Base-by-base conservation (phyloP, 1,140 invertebrate species). In the Campoletis sonorensis region DNA sequence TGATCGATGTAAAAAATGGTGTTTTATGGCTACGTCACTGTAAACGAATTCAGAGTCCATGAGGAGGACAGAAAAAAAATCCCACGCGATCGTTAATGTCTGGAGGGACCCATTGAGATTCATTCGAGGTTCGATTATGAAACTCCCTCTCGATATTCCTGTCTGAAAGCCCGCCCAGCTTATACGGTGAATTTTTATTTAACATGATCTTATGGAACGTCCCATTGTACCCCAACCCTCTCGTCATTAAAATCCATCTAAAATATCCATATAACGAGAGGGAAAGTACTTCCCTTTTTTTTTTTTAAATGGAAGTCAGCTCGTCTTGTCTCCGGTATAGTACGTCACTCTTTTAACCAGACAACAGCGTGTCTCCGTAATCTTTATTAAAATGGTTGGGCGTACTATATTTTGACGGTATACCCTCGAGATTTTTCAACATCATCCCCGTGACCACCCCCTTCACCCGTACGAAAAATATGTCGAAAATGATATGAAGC, bases 371-470 rank as follows among this genome's bases (percentile, higher is more conserved):
- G n/a, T 80, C 26, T 79, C 72, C 79, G 86, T 86, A 86, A 87
- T 87, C 85, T 86, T 85, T 83, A 85, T 87, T 87, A 85, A 87
- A 87, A 85, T 40, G 51, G 23, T 49, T 61, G 54, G 54, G 54
- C 73, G 72, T 61, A 27, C 27, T 1, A 23, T 16, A 26, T 30
- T 51, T 16, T 23, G n/a, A 54, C 80, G 45, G 78, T 67, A n/a
- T n/a, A 75, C 77, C 79, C 80, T 80, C 61, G 51, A 33, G 68
- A 81, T 81, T 84, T 84, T 58, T 45, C 61, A 27, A 18, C 72
- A 30, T 33, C 68, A 79, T 45, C 30, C 26, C 71, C 37, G 13
- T 11, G 8, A 8, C 40, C 40, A 13, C 40, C 11, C 40, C 8
- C 40, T 5, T 11, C 40, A 4, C 40, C 40, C 3, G 18, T 13